A percentile compares a stretch with the other conserved stretches of the same genome.
These are phyloP conservation scores for Ischnura elegans DNA, from an alignment of 2,888 invertebrate species.

Conservation along the genomic window DNA sequence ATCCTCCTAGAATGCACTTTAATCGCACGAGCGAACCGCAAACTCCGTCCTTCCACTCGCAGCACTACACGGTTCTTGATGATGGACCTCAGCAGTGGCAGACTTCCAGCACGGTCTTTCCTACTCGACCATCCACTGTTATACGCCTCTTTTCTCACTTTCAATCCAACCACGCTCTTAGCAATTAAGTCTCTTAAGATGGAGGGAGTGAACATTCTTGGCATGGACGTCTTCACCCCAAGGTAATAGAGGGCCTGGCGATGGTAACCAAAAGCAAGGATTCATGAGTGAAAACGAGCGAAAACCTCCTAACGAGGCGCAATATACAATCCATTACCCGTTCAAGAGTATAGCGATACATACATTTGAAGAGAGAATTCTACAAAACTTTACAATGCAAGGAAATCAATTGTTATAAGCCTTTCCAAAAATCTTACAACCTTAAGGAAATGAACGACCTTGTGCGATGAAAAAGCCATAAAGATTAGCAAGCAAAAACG, in stretches of 20 bases:
- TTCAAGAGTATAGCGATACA: too few species aligned
- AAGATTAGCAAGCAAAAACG: too few species aligned
- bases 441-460: too few species aligned
- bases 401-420: too few species aligned
- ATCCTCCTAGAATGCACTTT: not conserved
- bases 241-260: not conserved
- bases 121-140: not conserved
- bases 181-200: not conserved
- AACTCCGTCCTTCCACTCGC: conserved; percentile 20
- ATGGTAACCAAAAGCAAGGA: not conserved
- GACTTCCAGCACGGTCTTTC: not conserved
- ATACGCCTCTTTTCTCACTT: not conserved
- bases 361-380: too few species aligned
- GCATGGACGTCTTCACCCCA: not conserved
- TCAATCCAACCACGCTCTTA: not conserved
- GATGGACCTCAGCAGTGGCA: not conserved
- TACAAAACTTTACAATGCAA: too few species aligned
- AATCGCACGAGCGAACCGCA: conserved; percentile 12
- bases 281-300: not conserved
- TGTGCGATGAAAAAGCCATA: too few species aligned
- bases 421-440: too few species aligned
- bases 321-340: too few species aligned
- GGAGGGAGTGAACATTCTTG: not conserved
- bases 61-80: not conserved
- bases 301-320: too few species aligned